Base-by-base conservation (phyloP, 2,888 invertebrate species). In the Heterodera filipjevi region DNA sequence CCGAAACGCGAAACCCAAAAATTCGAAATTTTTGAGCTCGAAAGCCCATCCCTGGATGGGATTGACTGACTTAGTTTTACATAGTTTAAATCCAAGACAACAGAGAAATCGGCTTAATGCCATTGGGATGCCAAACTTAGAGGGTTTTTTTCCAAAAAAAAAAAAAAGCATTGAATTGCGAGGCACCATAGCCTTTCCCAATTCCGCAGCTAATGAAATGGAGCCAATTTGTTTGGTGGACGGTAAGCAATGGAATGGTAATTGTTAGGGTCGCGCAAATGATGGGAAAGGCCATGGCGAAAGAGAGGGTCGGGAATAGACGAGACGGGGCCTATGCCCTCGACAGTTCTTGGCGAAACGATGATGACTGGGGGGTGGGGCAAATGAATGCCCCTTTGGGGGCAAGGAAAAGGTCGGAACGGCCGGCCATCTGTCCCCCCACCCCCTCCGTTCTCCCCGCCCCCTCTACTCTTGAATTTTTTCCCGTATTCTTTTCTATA, bases 241-340 rank as follows among this genome's bases (percentile, higher is more conserved):
- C 53, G 53, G 53, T 14, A 53, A 19, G 53, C 16, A 53, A 19
- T 53, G 14, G 16, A 12, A 22, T n/a, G 53, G 19, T 27, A 59
- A 59, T 49, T 3, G 16, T 49, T 49, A 59, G n/a, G n/a, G 59
- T 59, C 59, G n/a, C n/a, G n/a, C n/a, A n/a, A 59, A 59, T 59
- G n/a, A n/a, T 59, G 59, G 59, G 59, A 59, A 59, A 59, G 59
- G 59, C 59, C n/a, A n/a, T n/a, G n/a, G n/a, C n/a, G n/a, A 19
- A 59, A 22, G 59, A 8, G 59, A 59, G n/a, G n/a, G 22, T 8
- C 49, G 16, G 10, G 27, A 59, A 59, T n/a, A 22, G 59, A 59
- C 27, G 59, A 59, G 59, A 59, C 27, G 8, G 49, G 59, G 59
- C 8, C 6, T n/a, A 8, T n/a, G 59, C 59, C 27, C 59, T 59